Conservation (phyloP, 2,797 vertebrate genomes). For the Amphiprion clarkii region DNA sequence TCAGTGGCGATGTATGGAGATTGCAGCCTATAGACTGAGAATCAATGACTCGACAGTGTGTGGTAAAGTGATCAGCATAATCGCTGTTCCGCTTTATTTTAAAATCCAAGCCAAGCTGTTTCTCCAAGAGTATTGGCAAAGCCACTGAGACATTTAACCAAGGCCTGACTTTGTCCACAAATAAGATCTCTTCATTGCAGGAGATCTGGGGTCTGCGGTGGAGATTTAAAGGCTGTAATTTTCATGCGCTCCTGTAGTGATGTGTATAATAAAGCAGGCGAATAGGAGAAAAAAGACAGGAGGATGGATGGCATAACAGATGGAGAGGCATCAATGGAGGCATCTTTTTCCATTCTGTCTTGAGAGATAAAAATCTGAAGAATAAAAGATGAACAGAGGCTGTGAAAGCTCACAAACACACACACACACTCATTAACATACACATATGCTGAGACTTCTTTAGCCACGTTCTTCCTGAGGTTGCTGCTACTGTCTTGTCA, state of each 20-base stretch:
- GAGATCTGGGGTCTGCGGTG: constrained; percentile 48
- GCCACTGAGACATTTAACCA: constrained; percentile 62
- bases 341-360: constrained; percentile 50
- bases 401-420: neutral
- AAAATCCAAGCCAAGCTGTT: constrained; percentile 76
- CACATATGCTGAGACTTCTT: constrained; percentile 23
- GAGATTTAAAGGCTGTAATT: constrained; percentile 31
- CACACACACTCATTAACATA: neutral
- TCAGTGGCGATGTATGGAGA: constrained; percentile 73
- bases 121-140: constrained; percentile 70
- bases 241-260: constrained; percentile 21
- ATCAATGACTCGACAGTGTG: constrained; percentile 80
- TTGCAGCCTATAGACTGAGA: constrained; percentile 69
- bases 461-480: constrained; percentile 33
- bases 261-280: constrained; percentile 42
- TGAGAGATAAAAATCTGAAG: constrained; percentile 53
- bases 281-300: constrained; percentile 49
- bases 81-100: constrained; percentile 67
- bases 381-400: constrained; percentile 47
- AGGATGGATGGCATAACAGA: constrained; percentile 57
- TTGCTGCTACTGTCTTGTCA: constrained; percentile 33
- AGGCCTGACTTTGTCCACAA: constrained; percentile 44
- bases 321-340: constrained; percentile 37
- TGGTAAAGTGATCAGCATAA: constrained; percentile 76
- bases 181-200: constrained; percentile 61